phyloP scores from a whole-genome alignment of 1,140 invertebrate genomes.

The Rhopalosiphum padi region DNA sequence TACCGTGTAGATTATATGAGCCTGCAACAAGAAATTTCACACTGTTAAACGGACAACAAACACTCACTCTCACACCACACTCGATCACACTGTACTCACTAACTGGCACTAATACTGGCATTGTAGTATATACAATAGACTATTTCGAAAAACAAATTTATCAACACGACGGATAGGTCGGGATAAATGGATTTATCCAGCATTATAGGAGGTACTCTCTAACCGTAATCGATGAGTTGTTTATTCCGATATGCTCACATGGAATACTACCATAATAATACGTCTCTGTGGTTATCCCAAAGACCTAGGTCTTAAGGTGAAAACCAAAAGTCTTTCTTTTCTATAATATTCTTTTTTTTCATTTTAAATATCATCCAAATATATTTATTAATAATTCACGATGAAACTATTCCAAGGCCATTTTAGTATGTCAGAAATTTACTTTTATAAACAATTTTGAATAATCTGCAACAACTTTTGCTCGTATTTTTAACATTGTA shows the following conservation, averaged over 20 bases:
- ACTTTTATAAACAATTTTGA: not conserved
- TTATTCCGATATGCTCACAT: not conserved
- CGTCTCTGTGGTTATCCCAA: not conserved
- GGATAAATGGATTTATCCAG: not conserved
- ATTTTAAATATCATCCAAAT: not conserved
- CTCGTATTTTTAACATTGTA: not conserved
- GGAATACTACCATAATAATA: not conserved
- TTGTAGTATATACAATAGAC: not conserved
- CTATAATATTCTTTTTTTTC: not conserved
- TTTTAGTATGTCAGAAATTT: not conserved
- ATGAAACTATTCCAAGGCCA: not conserved
- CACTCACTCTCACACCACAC: not conserved
- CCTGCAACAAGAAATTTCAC: not conserved
- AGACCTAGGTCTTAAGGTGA: not conserved
- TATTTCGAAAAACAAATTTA: not conserved
- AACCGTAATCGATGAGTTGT: not conserved
- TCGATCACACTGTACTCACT: not conserved
- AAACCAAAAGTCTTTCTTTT: not conserved
- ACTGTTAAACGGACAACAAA: not conserved
- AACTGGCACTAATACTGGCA: not conserved
- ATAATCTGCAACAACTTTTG: not conserved
- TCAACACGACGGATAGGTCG: not conserved
- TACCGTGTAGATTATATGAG: not conserved
- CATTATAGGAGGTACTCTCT: not conserved
- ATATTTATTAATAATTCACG: not conserved